Conservation (phyloP, 2,888 invertebrate species). For the Cerceris ruficornis region DNA sequence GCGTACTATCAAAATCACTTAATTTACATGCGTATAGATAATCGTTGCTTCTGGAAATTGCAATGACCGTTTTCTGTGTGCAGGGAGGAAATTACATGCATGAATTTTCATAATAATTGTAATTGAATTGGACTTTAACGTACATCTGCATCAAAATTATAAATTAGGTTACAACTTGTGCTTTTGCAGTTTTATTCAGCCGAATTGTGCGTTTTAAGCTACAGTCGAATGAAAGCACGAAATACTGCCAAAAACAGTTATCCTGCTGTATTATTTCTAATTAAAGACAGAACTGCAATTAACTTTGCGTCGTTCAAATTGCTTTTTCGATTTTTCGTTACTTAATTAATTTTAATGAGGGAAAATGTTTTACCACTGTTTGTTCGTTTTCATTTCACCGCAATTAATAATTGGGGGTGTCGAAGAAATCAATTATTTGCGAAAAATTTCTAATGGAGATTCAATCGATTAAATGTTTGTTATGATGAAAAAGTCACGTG, state of each 20-base stretch:
- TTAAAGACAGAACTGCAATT: too few relatives aligned
- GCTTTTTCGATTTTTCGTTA: neutral
- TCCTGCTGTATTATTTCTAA: neutral
- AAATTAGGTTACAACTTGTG: neutral
- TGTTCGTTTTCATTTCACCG: too few relatives aligned
- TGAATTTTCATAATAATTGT: neutral
- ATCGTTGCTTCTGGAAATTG: constrained; percentile 5
- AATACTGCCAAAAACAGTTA: too few relatives aligned
- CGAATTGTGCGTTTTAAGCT: too few relatives aligned
- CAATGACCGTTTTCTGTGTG: neutral
- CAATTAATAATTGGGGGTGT: too few relatives aligned
- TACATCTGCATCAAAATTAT: neutral
- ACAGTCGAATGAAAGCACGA: too few relatives aligned
- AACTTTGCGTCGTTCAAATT: too few relatives aligned
- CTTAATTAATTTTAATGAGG: neutral
- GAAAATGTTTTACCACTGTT: neutral
- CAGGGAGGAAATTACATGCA: neutral
- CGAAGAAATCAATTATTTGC: too few relatives aligned
- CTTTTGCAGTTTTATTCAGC: too few relatives aligned
- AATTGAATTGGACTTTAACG: constrained; percentile 1
- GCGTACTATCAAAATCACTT: constrained; percentile 6
- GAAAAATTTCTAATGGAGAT: too few relatives aligned
- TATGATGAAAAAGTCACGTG: too few relatives aligned
- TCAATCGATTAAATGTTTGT: too few relatives aligned
- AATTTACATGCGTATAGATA: constrained; percentile 15